These are phyloP conservation scores for Tetranychus urticae DNA, from an alignment of 1,140 invertebrate genomes.

Conservation along the genomic window DNA sequence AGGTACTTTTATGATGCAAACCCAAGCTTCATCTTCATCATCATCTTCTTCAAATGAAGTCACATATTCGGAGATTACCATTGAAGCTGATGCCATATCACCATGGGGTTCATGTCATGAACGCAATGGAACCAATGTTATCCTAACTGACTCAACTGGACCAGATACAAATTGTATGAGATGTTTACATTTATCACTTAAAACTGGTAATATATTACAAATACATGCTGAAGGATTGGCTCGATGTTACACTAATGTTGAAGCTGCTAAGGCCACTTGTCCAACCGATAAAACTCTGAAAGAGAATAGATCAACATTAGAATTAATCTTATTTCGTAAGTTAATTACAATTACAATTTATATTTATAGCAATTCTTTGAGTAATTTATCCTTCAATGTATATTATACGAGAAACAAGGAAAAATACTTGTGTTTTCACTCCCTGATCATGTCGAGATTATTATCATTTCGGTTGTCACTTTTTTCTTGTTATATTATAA, in stretches of 20 bases:
- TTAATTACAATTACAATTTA: neutral
- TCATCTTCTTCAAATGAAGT: slow-evolving; percentile 13
- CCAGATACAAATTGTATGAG: slow-evolving; percentile 26
- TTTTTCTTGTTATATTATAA: no score
- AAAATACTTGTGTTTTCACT: no score
- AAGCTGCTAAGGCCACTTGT: slow-evolving; percentile 32
- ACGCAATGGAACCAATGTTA: slow-evolving; percentile 33
- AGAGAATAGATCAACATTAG: slow-evolving; percentile 3
- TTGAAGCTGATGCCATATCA: slow-evolving; percentile 35
- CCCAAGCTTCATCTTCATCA: slow-evolving; percentile 20
- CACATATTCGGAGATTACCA: slow-evolving; percentile 33
- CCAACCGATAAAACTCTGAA: slow-evolving; percentile 19
- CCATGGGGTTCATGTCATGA: slow-evolving; percentile 39
- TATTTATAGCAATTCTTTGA: no score
- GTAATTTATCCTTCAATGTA: no score
- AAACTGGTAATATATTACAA: slow-evolving; percentile 35
- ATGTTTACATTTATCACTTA: slow-evolving; percentile 33
- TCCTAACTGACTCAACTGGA: slow-evolving; percentile 33
- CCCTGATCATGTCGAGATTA: no score
- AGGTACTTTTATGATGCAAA: slow-evolving; percentile 37
- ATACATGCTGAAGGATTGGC: slow-evolving; percentile 33
- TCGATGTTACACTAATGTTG: slow-evolving; percentile 35
- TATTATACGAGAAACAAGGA: no score
- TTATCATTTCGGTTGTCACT: no score
- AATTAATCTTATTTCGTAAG: slow-evolving; percentile 9